Percentiles rank a stretch among this genome's conserved stretches.
Evolutionary conservation across 2,113 vertebrate genomes (phyloP).

Genomic region (Corythoichthys haematopterus): DNA sequence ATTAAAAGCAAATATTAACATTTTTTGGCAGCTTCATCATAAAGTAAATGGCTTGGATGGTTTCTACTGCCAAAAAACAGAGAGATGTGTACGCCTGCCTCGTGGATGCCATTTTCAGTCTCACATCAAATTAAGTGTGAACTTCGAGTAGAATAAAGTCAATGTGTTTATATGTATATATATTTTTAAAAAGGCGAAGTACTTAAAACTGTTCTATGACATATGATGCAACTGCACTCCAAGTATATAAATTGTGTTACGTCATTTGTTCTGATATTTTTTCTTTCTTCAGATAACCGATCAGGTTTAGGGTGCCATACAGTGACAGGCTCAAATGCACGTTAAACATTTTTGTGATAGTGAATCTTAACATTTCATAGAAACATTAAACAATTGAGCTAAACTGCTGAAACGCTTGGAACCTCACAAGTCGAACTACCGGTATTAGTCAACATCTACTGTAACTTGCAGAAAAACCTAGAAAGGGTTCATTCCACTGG

Average conservation of each 20-base stretch:
- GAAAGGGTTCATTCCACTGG: background rate
- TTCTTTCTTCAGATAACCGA: background rate
- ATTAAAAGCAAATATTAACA: background rate
- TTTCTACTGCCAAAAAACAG: background rate
- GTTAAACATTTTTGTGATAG: background rate
- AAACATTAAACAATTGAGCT: background rate
- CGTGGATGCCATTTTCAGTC: background rate
- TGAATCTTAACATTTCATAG: background rate
- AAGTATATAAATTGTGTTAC: background rate
- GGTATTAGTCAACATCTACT: background rate
- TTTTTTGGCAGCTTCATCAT: background rate
- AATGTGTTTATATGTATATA: background rate
- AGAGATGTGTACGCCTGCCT: background rate
- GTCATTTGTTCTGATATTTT: conserved; percentile 1
- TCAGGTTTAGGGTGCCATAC: background rate
- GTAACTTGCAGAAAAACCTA: too few relatives aligned
- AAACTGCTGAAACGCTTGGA: background rate
- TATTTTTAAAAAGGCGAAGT: background rate
- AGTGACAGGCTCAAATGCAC: background rate
- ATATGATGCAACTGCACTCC: background rate
- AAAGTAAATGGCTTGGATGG: background rate
- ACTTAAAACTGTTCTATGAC: background rate
- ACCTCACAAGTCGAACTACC: background rate
- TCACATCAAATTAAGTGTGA: background rate
- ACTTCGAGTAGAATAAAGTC: background rate